phyloP scores from a whole-genome alignment of 92 coral and sea anemone species.

The Umimayanthus chanpuru region DNA sequence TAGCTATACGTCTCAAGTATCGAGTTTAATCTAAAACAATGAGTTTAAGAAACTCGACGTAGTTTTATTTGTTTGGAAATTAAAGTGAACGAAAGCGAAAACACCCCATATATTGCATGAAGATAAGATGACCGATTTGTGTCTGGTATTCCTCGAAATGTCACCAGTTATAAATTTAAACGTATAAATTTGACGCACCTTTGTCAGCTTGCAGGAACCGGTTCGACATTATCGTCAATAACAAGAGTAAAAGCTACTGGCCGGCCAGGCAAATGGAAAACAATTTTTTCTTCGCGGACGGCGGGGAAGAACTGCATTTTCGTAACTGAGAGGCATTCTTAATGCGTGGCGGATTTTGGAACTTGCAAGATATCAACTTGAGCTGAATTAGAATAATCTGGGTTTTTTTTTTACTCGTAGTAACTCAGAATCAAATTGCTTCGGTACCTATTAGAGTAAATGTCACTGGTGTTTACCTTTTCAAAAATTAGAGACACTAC shows the following conservation, averaged over 20 bases:
- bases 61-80: neutral
- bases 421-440: neutral
- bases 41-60: neutral
- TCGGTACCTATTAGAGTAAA: neutral
- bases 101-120: neutral
- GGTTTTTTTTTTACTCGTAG: neutral
- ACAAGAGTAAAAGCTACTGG: neutral
- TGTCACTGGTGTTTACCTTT: neutral
- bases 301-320: neutral
- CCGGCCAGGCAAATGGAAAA: neutral
- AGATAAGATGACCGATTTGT: neutral
- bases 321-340: neutral
- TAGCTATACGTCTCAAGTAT: neutral
- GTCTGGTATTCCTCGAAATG: neutral
- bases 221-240: neutral
- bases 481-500: conserved; percentile 2
- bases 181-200: neutral
- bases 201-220: neutral
- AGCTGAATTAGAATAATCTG: neutral
- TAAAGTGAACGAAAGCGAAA: neutral
- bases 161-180: neutral
- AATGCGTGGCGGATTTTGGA: neutral
- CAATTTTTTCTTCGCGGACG: neutral
- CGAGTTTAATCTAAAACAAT: neutral
- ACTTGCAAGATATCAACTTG: neutral